Evolutionary conservation across 35 echinoderm and acorn worm genomes (phyloP), one percentile per base, ranked within the genome.

Genomic region (Hemicentrotus pulcherrimus): DNA sequence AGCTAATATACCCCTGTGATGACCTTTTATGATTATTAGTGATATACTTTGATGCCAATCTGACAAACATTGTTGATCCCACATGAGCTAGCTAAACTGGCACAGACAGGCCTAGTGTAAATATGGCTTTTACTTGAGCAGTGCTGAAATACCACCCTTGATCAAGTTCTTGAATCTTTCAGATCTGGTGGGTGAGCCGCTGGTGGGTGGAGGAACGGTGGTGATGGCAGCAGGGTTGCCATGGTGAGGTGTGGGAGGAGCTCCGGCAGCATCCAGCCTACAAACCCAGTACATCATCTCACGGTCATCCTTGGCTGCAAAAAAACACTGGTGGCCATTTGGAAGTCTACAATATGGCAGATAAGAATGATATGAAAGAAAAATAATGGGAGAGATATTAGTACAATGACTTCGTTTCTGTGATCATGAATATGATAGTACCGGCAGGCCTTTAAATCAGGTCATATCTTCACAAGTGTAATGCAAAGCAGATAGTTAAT

Each of bases 261-360:
- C 95, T 32, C 94, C 94, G 0, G 94, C 95, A 32, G 95, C 91
- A 90, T 97, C 97, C 95, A 99, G 94, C 31, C 97, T 87, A 86
- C 97, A 99, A 6, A 97, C 46, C 98, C 98, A 99, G 91, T 88
- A 99, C 86, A 99, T 88, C 98, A 99, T 97, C 24, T 99, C 97
- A 85, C 96, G 88, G 15, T 96, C 88, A 89, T 98, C 97, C 33
- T 94, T 92, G 28, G 98, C 97, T 88, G 97, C 95, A 92, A 99
- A 99, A 41, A 99, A 70, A 78, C 96, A 97, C 48, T 96, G 96
- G 15, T 94, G 88, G 88, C 98, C 98, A 86, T 47, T 97, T 46
- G 88, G 46, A 90, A 90, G 88, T 90, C 88, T 90, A 47, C 15
- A 90, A 78, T 71, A 71, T 4, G 18, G 6, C 14, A 24, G 60